A percentile compares a stretch with the other conserved stretches of the same genome.
Conservation (phyloP, 2,888 invertebrate species). For the Luperina testacea region DNA sequence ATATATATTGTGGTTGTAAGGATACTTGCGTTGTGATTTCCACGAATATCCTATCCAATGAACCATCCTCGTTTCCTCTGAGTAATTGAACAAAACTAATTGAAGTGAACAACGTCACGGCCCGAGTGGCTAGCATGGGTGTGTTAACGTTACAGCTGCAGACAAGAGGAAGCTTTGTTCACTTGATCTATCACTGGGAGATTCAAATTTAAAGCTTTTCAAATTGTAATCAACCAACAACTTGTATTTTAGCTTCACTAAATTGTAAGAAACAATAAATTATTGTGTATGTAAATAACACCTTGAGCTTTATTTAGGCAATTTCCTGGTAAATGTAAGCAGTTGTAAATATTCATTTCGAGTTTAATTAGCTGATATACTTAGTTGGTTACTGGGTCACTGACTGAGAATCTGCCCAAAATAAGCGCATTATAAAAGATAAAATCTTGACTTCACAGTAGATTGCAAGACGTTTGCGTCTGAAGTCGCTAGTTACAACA, state of each 20-base stretch:
- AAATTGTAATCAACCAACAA: slow-evolving; percentile 89
- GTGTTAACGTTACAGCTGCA: slow-evolving; percentile 84
- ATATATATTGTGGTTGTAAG: slow-evolving; percentile 94
- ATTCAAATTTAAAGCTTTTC: slow-evolving; percentile 87
- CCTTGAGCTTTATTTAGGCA: slow-evolving; percentile 88
- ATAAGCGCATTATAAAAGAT: slow-evolving; percentile 56
- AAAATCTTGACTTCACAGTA: slow-evolving; percentile 53
- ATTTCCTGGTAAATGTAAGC: slow-evolving; percentile 77
- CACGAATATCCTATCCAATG: slow-evolving; percentile 82
- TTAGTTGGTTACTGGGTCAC: slow-evolving; percentile 68
- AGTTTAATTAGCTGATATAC: slow-evolving; percentile 68
- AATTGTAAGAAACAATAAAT: slow-evolving; percentile 91
- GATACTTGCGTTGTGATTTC: slow-evolving; percentile 90
- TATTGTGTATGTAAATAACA: slow-evolving; percentile 90
- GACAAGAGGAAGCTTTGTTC: slow-evolving; percentile 84
- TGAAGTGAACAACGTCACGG: slow-evolving; percentile 74
- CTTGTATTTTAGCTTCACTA: slow-evolving; percentile 90
- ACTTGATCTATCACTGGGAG: slow-evolving; percentile 86
- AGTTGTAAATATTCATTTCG: slow-evolving; percentile 69
- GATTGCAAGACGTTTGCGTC: slow-evolving; percentile 24
- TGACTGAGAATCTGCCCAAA: slow-evolving; percentile 69
- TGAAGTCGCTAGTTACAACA: slow-evolving; percentile 28
- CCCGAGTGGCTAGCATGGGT: slow-evolving; percentile 82
- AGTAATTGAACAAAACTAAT: slow-evolving; percentile 70
- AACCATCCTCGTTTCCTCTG: slow-evolving; percentile 81